Evolutionary conservation across 1,140 invertebrate species (phyloP), one percentile per base, ranked within the genome.

Genomic region (Aphelenchoides avenae): DNA sequence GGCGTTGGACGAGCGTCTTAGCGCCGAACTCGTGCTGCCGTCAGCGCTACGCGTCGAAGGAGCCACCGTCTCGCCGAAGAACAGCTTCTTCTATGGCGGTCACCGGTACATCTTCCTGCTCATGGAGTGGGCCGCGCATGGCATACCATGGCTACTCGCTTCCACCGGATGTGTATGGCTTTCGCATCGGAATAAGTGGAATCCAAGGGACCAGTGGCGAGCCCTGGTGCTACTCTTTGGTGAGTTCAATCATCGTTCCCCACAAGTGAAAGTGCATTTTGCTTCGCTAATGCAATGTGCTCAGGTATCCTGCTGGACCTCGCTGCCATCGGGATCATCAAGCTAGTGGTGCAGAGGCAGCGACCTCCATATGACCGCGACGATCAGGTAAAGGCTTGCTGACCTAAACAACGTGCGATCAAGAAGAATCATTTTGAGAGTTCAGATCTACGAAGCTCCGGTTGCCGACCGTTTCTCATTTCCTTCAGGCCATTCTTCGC

Each of bases 401-500:
- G 86, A 87, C 70, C n/a, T n/a, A n/a, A n/a, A n/a, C n/a, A n/a
- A n/a, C n/a, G n/a, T n/a, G n/a, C n/a, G n/a, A n/a, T n/a, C n/a
- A n/a, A n/a, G n/a, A n/a, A n/a, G n/a, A n/a, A n/a, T n/a, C n/a
- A n/a, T n/a, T n/a, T 72, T 77, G 31, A 73, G 73, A 55, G 77
- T 78, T 61, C 85, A 88, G 59, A 82, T 84, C 79, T 82, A 84
- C 50, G 71, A 80, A 3, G 78, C 82, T 77, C 82, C 72, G 78
- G 82, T 84, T 0, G 81, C 89, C 0, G 92, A 96, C 78, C 87
- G 91, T 68, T 95, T 86, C 75, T 91, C 90, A 31, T 96, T 96
- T 78, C 93, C 92, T 26, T 95, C 91, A 0, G 93, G 93, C 0
- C 93, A 98, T 79, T 84, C 89, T 1, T 90, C 89, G n/a, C 79